Base-by-base conservation (phyloP, 2,113 vertebrate genomes). In the Myotis yumanensis region DNA sequence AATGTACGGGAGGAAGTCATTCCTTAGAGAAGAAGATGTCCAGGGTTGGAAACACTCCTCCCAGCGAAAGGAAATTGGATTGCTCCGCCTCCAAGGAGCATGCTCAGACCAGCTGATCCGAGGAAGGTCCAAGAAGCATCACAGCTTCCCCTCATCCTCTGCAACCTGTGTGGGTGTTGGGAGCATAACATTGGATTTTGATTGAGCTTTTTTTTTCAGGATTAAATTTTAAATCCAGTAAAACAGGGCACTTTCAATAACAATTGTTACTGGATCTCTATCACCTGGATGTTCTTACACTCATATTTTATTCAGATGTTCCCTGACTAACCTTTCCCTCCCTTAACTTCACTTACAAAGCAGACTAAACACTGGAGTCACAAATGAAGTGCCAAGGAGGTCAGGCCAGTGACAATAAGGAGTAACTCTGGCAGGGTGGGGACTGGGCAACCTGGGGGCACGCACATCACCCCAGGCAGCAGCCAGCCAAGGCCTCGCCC, bases 231-330 rank as follows among this genome's bases (percentile, higher is more conserved):
- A 32, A 82, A 76, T 89, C 54, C 51, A 94, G 40, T 59, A 95
- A 95, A 96, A 86, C 1, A 0, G 81, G 51, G 48, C 18, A 75
- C 90, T 88, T 88, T 92, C 54, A 90, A 52, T 37, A 95, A 62
- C 79, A 80, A 80, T 4, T 57, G 92, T 94, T 90, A 93, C 73
- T 46, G 82, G 87, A 95, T 95, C 95, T 79, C 93, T 73, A 46
- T 93, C 86, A 75, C 79, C n/a, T 94, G 90, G 95, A 96, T 97
- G 92, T 93, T 96, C 97, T 96, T 97, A 96, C 95, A 30, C 69
- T 95, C 85, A 95, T 95, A 88, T 94, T 95, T 96, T 97, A 97
- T 97, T 97, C 96, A 97, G 14, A 46, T 2, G 1, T 64, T 89
- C 73, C 92, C 88, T 32, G 30, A 86, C 79, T 91, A 92, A 92